phyloP scores from a whole-genome alignment of 2,113 vertebrate genomes.

The Tichodroma muraria region DNA sequence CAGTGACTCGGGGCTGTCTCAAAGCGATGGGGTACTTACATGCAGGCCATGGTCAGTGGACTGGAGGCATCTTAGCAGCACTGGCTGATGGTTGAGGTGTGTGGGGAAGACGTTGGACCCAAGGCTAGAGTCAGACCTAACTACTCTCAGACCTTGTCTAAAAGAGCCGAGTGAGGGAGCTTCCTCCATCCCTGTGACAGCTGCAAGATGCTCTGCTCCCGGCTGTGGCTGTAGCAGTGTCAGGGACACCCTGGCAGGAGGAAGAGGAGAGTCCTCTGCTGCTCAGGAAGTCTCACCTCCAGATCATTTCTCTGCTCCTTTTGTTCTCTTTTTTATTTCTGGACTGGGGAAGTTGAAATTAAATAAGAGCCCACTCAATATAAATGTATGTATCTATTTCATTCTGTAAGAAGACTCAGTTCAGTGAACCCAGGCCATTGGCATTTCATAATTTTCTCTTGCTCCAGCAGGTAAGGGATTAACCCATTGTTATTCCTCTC shows the following conservation, averaged over 20 bases:
- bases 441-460: constrained; percentile 49
- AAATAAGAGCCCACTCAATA: not conserved
- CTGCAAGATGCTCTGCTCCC: not conserved
- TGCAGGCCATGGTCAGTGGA: not conserved
- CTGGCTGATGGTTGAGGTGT: not conserved
- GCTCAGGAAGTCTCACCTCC: not conserved
- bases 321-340: not conserved
- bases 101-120: no score
- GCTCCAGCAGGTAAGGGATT: constrained; percentile 59
- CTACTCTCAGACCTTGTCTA: not conserved
- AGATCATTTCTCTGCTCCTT: not conserved
- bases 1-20: not conserved
- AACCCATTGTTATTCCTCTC: constrained; percentile 40
- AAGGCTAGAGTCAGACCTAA: not conserved
- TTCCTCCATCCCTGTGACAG: not conserved
- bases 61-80: not conserved
- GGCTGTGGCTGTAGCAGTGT: not conserved
- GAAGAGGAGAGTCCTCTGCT: not conserved
- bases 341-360: not conserved
- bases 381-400: not conserved
- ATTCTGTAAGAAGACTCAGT: constrained; percentile 26
- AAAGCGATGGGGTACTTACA: accelerated
- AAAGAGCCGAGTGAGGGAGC: not conserved
- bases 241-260: not conserved
- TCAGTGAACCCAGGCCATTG: constrained; percentile 22